Evolutionary conservation across 2,113 vertebrate genomes (phyloP).

Genomic region (Microtus ochrogaster): DNA sequence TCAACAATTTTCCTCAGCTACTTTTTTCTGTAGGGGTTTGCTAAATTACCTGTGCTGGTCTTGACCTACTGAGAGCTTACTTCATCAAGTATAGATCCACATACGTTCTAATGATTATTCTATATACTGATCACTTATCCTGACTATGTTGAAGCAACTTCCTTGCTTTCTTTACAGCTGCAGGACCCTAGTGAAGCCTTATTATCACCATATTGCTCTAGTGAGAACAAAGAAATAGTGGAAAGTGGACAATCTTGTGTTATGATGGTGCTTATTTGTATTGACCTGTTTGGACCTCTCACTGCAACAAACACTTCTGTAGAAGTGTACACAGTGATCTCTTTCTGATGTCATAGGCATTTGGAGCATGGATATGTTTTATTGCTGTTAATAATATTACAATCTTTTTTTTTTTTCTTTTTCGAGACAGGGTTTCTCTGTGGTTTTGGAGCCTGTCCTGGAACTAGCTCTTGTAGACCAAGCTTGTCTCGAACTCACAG

Average conservation of each 20-base stretch:
- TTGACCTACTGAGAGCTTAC: background rate
- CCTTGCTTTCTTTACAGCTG: background rate
- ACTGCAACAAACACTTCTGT: background rate
- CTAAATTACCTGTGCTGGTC: background rate
- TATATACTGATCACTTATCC: background rate
- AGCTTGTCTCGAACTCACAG: too few relatives aligned
- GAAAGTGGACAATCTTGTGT: background rate
- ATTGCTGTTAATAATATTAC: rapidly evolving
- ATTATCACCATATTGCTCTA: background rate
- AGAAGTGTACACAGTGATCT: background rate
- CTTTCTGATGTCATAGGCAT: background rate
- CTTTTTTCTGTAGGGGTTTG: background rate
- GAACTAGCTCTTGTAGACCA: too few relatives aligned
- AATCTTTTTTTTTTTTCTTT: too few relatives aligned
- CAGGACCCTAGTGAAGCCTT: rapidly evolving
- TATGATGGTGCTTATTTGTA: too few relatives aligned
- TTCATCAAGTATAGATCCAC: background rate
- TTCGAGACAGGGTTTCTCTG: too few relatives aligned
- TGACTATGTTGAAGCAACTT: background rate
- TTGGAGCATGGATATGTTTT: background rate
- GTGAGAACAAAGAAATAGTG: background rate
- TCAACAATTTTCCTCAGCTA: background rate
- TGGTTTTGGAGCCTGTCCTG: too few relatives aligned
- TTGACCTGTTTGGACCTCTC: background rate
- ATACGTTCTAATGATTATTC: background rate